Evolutionary conservation across 2,797 vertebrate species (phyloP).

Genomic region (Muraenolepis orangiensis): DNA sequence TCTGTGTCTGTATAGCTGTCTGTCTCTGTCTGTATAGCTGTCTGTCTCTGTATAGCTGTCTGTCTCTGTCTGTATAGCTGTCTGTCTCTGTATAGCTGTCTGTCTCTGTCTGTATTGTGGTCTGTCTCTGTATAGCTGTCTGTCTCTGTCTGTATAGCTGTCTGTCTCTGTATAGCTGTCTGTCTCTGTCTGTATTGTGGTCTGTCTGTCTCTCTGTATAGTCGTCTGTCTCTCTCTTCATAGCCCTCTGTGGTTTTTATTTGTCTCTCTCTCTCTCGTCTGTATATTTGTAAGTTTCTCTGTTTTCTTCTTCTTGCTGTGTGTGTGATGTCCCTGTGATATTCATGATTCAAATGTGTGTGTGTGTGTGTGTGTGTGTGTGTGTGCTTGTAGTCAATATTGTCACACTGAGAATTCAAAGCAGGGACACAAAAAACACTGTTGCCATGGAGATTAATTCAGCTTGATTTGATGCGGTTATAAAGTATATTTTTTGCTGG

Average conservation of each 20-base stretch:
- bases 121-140: constrained; percentile 20
- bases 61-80: no score
- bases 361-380: constrained; percentile 3
- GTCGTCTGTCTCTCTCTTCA: not conserved
- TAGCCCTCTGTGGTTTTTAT: constrained; percentile 8
- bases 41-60: not conserved
- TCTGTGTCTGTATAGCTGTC: constrained; percentile 9
- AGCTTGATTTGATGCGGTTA: constrained; percentile 52
- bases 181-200: no score
- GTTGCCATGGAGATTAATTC: constrained; percentile 52
- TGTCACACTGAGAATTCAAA: constrained; percentile 44
- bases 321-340: not conserved
- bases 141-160: constrained; percentile 22
- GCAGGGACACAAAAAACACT: constrained; percentile 34
- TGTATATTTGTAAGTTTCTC: not conserved
- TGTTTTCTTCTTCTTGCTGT: not conserved
- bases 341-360: not conserved
- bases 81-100: not conserved
- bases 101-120: constrained; percentile 21
- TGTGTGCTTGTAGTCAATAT: constrained; percentile 29
- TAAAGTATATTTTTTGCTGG: constrained; percentile 30
- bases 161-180: not conserved
- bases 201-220: not conserved
- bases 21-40: constrained; percentile 22
- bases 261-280: not conserved